These are phyloP conservation scores for Mesembrinibis cayennensis DNA, from an alignment of 2,113 vertebrate species.

Conservation along the genomic window DNA sequence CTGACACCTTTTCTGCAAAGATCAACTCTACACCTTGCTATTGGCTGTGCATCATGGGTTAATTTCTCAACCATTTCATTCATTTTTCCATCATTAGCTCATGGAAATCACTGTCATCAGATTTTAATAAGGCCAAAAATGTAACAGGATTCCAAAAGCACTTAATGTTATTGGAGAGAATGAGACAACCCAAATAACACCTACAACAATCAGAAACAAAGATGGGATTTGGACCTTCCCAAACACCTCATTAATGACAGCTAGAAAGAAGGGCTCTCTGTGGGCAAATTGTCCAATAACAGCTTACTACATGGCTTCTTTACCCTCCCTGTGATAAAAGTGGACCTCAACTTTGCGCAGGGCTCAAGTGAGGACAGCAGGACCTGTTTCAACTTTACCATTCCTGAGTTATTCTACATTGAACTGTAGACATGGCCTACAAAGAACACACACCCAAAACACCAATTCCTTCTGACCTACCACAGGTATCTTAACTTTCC, in stretches of 20 bases:
- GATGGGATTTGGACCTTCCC: not conserved
- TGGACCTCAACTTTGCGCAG: not conserved
- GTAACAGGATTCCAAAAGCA: not conserved
- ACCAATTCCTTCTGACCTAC: not conserved
- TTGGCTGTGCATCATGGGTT: not conserved
- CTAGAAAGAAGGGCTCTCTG: not conserved
- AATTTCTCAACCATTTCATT: not conserved
- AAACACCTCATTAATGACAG: not conserved
- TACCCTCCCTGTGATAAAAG: not conserved
- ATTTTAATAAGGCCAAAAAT: not conserved
- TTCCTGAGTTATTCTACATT: not conserved
- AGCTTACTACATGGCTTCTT: not conserved
- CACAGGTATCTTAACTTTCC: not conserved
- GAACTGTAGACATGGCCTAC: not conserved
- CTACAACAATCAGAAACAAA: not conserved
- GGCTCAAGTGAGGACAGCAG: not conserved
- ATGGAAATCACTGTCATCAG: not conserved
- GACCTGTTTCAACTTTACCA: not conserved
- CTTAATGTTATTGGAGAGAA: not conserved
- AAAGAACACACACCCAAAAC: not conserved
- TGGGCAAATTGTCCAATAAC: not conserved
- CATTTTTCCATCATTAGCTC: not conserved
- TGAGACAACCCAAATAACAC: not conserved
- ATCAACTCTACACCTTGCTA: not conserved
- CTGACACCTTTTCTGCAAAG: not conserved